Conservation (phyloP, 2,797 vertebrate genomes). For the Schizothorax lantsangensis region DNA sequence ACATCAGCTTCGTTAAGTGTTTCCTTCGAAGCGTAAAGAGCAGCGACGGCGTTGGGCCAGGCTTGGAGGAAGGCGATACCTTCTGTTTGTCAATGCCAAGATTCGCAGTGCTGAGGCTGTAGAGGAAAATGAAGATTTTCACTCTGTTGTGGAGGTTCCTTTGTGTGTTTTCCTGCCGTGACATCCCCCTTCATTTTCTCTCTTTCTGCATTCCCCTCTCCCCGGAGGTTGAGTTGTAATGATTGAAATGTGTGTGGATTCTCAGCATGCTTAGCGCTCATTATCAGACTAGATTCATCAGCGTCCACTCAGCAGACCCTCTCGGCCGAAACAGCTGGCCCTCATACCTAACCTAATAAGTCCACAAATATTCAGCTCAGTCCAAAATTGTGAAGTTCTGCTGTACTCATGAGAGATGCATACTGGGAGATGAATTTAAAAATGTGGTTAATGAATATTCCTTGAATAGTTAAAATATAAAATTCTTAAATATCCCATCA, state of each 20-base stretch:
- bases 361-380: conserved; percentile 52
- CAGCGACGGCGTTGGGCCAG: conserved; percentile 46
- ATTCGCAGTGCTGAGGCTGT: background rate
- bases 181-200: background rate
- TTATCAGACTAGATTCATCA: conserved; percentile 62
- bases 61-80: conserved; percentile 63
- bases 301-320: conserved; percentile 57
- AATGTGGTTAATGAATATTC: conserved; percentile 9
- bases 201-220: background rate
- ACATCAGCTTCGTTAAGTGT: conserved; percentile 66
- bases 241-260: conserved; percentile 65
- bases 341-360: conserved; percentile 56
- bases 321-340: conserved; percentile 53
- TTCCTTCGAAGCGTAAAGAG: conserved; percentile 63
- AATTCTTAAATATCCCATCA: background rate
- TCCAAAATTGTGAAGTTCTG: conserved; percentile 34
- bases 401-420: conserved; percentile 13
- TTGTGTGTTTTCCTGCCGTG: conserved; percentile 8
- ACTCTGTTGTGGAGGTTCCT: background rate
- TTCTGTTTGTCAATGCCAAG: conserved; percentile 51
- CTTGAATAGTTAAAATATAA: background rate
- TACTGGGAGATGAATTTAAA: conserved; percentile 16
- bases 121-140: conserved; percentile 19
- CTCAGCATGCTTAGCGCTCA: conserved; percentile 59
- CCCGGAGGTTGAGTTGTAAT: conserved; percentile 44